Evolutionary conservation across 2,888 invertebrate genomes (phyloP).

Genomic region (Bellardia pandia): DNA sequence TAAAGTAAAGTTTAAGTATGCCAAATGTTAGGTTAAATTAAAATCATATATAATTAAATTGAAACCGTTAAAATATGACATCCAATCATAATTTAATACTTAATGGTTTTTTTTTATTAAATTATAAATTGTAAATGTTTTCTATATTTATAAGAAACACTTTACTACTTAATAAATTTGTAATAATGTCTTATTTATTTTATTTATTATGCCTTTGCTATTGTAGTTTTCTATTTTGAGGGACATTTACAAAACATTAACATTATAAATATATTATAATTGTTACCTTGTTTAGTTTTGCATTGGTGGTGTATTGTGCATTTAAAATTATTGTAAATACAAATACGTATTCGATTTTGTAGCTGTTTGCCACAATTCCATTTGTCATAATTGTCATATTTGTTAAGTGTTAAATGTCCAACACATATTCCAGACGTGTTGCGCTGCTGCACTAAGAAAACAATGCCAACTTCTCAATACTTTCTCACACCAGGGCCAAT

Average conservation of each 20-base stretch:
- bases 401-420: constrained; percentile 69
- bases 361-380: constrained; percentile 63
- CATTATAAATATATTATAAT: constrained; percentile 21
- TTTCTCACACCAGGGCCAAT: constrained; percentile 62
- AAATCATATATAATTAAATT: too few relatives aligned
- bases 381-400: constrained; percentile 72
- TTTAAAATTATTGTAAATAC: constrained; percentile 26
- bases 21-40: too few relatives aligned
- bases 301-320: constrained; percentile 28
- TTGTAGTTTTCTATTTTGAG: constrained; percentile 21
- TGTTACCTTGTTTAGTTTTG: constrained; percentile 29
- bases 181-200: constrained; percentile 34
- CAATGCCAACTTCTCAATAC: constrained; percentile 35
- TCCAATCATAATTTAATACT: too few relatives aligned
- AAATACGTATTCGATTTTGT: not conserved
- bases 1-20: too few relatives aligned
- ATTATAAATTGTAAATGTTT: too few relatives aligned
- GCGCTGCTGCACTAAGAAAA: constrained; percentile 9
- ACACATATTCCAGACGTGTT: constrained; percentile 65
- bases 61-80: too few relatives aligned
- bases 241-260: constrained; percentile 45
- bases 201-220: constrained; percentile 14
- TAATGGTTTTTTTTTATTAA: too few relatives aligned
- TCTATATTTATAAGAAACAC: not conserved
- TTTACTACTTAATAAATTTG: not conserved